Percentiles rank a stretch among this genome's conserved stretches.
Conservation (phyloP, 2,888 invertebrate genomes). For the Scotopteryx bipunctaria region DNA sequence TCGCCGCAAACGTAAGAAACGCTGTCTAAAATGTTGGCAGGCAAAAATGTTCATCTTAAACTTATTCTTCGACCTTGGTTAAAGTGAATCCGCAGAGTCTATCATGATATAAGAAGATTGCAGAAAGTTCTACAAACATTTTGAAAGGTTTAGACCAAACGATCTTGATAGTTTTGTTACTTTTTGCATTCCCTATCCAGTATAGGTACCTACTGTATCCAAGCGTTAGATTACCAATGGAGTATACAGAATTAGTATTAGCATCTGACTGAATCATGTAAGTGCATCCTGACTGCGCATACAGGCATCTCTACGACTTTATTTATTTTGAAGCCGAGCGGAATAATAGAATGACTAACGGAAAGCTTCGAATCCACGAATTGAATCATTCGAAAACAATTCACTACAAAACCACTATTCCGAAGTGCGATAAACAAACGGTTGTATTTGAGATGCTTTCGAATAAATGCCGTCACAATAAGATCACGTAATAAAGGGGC, state of each 20-base stretch:
- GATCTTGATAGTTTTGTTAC: too few species aligned
- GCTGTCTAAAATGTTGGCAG: too few species aligned
- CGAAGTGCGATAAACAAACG: constrained; percentile 33
- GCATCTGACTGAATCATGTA: constrained; percentile 18
- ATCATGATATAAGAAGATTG: too few species aligned
- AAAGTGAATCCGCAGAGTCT: too few species aligned
- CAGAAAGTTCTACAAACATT: too few species aligned
- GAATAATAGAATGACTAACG: constrained; percentile 28
- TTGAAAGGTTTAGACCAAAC: too few species aligned
- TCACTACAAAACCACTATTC: constrained; percentile 33
- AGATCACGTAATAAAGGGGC: constrained; percentile 48
- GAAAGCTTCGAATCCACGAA: constrained; percentile 12
- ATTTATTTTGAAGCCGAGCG: constrained; percentile 23
- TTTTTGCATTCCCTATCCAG: too few species aligned
- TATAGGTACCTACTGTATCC: neutral
- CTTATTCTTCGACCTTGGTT: too few species aligned
- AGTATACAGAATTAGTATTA: constrained; percentile 6
- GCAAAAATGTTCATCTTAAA: too few species aligned
- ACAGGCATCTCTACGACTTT: constrained; percentile 19
- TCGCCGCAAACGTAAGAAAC: too few species aligned
- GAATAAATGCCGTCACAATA: constrained; percentile 37
- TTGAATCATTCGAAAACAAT: constrained; percentile 28
- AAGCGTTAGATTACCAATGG: neutral
- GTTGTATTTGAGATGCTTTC: constrained; percentile 34
- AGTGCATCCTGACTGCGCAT: constrained; percentile 16